phyloP scores from a whole-genome alignment of 2,113 vertebrate species.

The Bos javanicus region DNA sequence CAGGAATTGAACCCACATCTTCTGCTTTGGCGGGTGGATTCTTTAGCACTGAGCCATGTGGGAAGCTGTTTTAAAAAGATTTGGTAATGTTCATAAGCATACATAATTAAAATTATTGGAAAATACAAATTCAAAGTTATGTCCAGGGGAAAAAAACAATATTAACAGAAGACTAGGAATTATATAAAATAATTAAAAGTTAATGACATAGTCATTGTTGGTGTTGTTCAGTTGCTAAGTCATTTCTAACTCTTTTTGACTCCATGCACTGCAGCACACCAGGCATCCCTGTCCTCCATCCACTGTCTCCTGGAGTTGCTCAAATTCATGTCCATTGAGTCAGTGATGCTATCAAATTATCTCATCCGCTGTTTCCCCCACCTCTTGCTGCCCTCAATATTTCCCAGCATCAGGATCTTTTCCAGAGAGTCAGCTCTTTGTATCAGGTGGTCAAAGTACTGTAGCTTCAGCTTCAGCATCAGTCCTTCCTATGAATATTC shows the following conservation, averaged over 20 bases:
- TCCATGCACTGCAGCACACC: neutral
- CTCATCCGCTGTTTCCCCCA: neutral
- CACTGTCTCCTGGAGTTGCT: neutral
- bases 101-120: neutral
- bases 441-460: neutral
- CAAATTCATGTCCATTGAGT: neutral
- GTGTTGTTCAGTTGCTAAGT: neutral
- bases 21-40: neutral
- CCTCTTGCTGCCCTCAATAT: neutral
- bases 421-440: fast-evolving
- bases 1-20: neutral
- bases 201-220: neutral
- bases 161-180: neutral
- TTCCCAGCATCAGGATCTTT: neutral
- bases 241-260: neutral
- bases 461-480: neutral
- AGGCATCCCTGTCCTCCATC: neutral
- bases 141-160: neutral
- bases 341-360: neutral
- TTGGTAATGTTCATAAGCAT: neutral
- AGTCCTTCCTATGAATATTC: neutral
- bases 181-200: neutral
- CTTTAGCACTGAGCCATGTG: neutral
- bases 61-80: neutral
- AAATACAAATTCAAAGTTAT: neutral